Conservation (phyloP, 2,113 vertebrate genomes). For the Phrynosoma platyrhinos region DNA sequence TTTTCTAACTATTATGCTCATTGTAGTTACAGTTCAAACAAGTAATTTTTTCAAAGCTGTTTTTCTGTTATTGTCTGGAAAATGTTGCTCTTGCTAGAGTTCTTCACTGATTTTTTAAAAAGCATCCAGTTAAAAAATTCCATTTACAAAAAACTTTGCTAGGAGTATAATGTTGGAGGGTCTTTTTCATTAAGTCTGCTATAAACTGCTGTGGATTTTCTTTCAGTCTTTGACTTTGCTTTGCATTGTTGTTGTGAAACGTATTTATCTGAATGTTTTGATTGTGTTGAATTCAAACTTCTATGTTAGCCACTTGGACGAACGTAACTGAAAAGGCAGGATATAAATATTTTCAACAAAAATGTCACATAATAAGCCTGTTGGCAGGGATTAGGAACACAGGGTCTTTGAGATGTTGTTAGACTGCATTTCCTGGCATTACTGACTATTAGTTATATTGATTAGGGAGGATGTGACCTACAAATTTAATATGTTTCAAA, state of each 20-base stretch:
- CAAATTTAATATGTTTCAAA: too few relatives aligned
- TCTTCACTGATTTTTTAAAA: not conserved
- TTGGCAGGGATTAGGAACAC: not conserved
- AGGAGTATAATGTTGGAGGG: not conserved
- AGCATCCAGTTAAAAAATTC: not conserved
- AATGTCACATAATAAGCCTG: not conserved
- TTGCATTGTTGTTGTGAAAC: not conserved
- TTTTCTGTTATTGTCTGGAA: not conserved
- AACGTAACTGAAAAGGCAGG: not conserved
- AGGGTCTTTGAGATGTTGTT: not conserved
- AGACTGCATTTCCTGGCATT: not conserved
- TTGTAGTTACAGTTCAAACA: too few relatives aligned
- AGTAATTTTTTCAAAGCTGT: too few relatives aligned
- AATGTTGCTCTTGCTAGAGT: not conserved
- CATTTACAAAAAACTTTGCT: not conserved
- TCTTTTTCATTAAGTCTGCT: conserved; percentile 19
- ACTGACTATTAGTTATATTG: too few relatives aligned
- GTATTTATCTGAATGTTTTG: not conserved
- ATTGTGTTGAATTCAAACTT: not conserved
- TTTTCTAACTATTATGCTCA: too few relatives aligned
- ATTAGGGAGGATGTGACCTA: too few relatives aligned
- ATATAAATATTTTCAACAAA: not conserved
- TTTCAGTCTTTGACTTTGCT: not conserved
- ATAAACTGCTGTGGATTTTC: not conserved
- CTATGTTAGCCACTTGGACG: not conserved